A percentile compares a stretch with the other conserved stretches of the same genome.
Evolutionary conservation across 2,888 invertebrate genomes (phyloP).

Genomic region (Aphidius colemani): DNA sequence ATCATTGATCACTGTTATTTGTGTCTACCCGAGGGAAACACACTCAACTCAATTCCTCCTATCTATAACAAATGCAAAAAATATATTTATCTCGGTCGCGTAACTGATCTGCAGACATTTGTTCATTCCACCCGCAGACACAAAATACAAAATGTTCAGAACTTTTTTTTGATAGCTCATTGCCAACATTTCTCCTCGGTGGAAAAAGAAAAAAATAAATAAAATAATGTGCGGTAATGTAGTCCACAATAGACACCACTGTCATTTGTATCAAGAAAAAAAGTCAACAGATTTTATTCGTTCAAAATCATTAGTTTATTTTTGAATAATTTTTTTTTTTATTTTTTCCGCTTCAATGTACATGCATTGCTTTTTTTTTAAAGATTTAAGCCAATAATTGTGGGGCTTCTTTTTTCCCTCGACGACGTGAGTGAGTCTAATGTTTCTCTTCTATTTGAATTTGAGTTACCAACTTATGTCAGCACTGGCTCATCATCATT

Average conservation of each 20-base stretch:
- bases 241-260: not conserved
- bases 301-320: too few relatives aligned
- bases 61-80: not conserved
- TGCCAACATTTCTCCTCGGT: slow-evolving; percentile 6
- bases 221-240: slow-evolving; percentile 5
- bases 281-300: too few relatives aligned
- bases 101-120: not conserved
- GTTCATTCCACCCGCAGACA: slow-evolving; percentile 2
- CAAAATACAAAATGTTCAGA: too few relatives aligned
- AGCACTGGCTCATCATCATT: slow-evolving; percentile 1
- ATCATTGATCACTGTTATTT: slow-evolving; percentile 23
- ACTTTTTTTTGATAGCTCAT: not conserved
- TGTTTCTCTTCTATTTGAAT: slow-evolving; percentile 11
- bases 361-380: slow-evolving; percentile 3
- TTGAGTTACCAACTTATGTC: slow-evolving; percentile 16
- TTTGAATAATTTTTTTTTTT: not conserved
- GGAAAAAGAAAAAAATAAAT: slow-evolving; percentile 1
- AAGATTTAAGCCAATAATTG: slow-evolving; percentile 19
- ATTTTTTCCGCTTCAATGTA: slow-evolving; percentile 2
- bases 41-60: not conserved
- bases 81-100: not conserved
- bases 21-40: slow-evolving; percentile 3
- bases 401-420: slow-evolving; percentile 21
- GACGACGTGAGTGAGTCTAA: slow-evolving; percentile 12
- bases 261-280: slow-evolving; percentile 13